These are phyloP conservation scores for Syrphus vitripennis DNA, from an alignment of 2,888 invertebrate species.

Conservation along the genomic window DNA sequence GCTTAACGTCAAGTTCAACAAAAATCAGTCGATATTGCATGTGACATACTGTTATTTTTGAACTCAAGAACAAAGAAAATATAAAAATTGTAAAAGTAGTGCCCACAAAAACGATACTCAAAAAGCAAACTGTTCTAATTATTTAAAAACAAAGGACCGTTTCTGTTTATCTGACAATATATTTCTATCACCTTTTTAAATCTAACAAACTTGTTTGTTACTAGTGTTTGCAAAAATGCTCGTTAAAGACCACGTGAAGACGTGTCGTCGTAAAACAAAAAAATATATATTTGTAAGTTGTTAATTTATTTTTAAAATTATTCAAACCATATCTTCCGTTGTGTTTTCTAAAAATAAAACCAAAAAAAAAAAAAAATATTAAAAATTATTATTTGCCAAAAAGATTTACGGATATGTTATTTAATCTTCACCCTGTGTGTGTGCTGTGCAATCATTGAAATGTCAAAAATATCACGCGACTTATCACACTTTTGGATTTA, in stretches of 20 bases:
- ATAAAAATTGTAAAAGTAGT: too few relatives aligned
- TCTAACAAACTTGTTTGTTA: too few relatives aligned
- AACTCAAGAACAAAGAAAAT: too few relatives aligned
- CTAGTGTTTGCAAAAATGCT: neutral
- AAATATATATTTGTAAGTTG: neutral
- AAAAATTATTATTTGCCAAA: slow-evolving; percentile 26
- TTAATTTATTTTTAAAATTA: neutral
- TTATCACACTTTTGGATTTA: slow-evolving; percentile 57
- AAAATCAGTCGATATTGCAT: too few relatives aligned
- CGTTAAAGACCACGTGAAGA: neutral
- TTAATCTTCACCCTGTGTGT: slow-evolving; percentile 45
- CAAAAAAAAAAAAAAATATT: neutral
- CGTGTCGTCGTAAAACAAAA: neutral
- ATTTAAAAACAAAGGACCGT: too few relatives aligned
- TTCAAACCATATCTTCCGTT: slow-evolving; percentile 20
- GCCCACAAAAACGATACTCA: too few relatives aligned
- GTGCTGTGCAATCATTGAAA: slow-evolving; percentile 57
- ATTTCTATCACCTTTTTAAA: too few relatives aligned
- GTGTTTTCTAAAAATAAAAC: slow-evolving; percentile 29
- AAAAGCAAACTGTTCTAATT: too few relatives aligned
- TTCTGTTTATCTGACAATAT: too few relatives aligned
- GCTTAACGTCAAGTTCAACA: too few relatives aligned
- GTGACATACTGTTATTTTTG: too few relatives aligned
- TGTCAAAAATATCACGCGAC: slow-evolving; percentile 65
- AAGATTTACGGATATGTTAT: slow-evolving; percentile 16